Base-by-base conservation (phyloP, 92 coral and sea anemone species). In the Scolanthus callimorphus region DNA sequence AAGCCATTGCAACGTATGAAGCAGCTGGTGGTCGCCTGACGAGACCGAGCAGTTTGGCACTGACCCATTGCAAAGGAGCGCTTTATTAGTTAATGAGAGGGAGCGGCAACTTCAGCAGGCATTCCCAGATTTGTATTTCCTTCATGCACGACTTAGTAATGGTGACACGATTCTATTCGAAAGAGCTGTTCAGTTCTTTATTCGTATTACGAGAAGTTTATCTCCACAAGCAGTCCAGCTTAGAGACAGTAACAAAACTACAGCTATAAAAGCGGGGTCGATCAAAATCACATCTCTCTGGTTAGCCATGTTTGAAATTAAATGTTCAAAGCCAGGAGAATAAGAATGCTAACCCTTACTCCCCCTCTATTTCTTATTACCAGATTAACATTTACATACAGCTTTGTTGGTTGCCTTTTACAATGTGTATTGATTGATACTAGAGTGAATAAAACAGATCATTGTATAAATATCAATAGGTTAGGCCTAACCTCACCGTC, bases 1-100 rank as follows among this genome's bases (percentile, higher is more conserved):
- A 80, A 52, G 86, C 86, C 17, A 43, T 56, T 24, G 57, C 59
- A 9, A 49, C 73, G 80, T 73, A 65, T 59, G 71, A 67, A 12
- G 64, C 50, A 19, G 69, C 74, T 11, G 85, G 83, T 22, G 77
- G 83, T 27, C 51, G 27, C 8, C 29, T 76, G 15, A 69, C 63
- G 29, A 34, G 62, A 59, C 68, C 56, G 17, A 31, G 62, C 44
- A 11, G 54, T 0, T 78, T 72, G 80, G 69, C 39, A 51, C 27
- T 2, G 69, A 76, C 55, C 78, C 83, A 1, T 31, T 78, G 11
- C 27, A 31, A 19, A 43, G 39, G 51, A 56, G 57, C 30, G 45
- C 21, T 47, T 25, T 20, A 25, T 69, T 78, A 28, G 34, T 70
- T 31, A 15, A 31, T 22, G 52, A 63, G 53, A 37, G 74, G 39